Evolutionary conservation across 2,797 vertebrate species (phyloP).

Genomic region (Acomys russatus): DNA sequence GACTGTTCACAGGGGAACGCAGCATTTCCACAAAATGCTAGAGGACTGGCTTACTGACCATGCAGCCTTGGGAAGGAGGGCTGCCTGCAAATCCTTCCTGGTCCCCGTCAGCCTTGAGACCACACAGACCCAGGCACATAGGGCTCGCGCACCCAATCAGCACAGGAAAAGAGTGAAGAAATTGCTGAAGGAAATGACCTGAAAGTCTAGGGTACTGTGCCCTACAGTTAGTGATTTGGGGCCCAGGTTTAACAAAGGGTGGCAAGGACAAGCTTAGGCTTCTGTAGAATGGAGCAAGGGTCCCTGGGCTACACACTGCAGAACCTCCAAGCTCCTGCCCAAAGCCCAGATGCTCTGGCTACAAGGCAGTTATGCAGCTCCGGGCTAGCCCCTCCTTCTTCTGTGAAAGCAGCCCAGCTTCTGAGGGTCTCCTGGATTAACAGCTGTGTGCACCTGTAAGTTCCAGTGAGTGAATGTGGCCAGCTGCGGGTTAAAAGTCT

Average conservation of each 20-base stretch:
- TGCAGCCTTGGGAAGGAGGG: background rate
- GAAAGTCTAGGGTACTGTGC: background rate
- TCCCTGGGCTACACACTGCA: background rate
- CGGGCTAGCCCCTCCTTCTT: background rate
- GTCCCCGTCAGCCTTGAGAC: background rate
- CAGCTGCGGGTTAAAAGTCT: background rate
- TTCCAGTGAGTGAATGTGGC: background rate
- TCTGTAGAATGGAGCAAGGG: background rate
- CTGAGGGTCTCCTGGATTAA: background rate
- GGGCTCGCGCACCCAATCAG: too few relatives aligned
- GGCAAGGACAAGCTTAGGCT: background rate
- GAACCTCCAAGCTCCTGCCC: background rate
- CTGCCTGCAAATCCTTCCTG: background rate
- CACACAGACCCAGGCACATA: background rate
- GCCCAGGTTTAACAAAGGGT: background rate
- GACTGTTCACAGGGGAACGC: conserved; percentile 29
- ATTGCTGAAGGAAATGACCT: background rate
- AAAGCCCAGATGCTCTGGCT: background rate
- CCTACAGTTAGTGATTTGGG: rapidly evolving
- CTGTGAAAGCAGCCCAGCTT: background rate
- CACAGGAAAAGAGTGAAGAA: background rate
- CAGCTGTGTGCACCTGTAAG: background rate
- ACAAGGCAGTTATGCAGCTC: background rate
- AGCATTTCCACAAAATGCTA: conserved; percentile 21
- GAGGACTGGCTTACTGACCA: background rate